Conservation (phyloP, 2,888 invertebrate genomes). For the Synanthedon formicaeformis region DNA sequence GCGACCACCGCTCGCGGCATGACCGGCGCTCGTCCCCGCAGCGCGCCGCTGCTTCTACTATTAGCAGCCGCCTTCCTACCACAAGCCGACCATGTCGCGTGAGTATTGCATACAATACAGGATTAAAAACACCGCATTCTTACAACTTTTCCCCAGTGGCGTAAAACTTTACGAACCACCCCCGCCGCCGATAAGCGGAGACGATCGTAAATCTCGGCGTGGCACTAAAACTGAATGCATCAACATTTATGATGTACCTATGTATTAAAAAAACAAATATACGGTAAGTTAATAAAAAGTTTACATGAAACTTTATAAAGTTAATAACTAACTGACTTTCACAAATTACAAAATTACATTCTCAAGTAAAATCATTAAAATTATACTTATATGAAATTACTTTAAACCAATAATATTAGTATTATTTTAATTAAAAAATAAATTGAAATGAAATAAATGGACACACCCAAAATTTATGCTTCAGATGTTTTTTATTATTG, state of each 20-base stretch:
- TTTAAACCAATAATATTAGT: too few species aligned
- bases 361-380: too few species aligned
- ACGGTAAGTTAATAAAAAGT: too few species aligned
- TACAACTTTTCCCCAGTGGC: conserved; percentile 3
- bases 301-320: too few species aligned
- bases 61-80: conserved; percentile 71
- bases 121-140: background rate
- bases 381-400: too few species aligned
- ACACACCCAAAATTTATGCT: too few species aligned
- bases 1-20: conserved; percentile 53
- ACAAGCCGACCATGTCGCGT: conserved; percentile 73
- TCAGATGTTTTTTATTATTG: too few species aligned
- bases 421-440: too few species aligned
- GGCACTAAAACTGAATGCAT: conserved; percentile 26
- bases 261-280: conserved; percentile 2
- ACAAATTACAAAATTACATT: too few species aligned
- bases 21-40: conserved; percentile 71
- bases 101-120: conserved; percentile 41
- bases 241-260: conserved; percentile 20
- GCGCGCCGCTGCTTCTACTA: conserved; percentile 72
- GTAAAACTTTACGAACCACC: conserved; percentile 16
- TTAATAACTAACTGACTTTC: too few species aligned
- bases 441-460: too few species aligned
- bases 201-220: conserved; percentile 25
- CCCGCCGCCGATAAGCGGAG: conserved; percentile 14